Percentiles rank a stretch among this genome's conserved stretches.
Evolutionary conservation across 53 echinoderm and acorn worm species (phyloP).

Genomic region (Echinarachnius parma): DNA sequence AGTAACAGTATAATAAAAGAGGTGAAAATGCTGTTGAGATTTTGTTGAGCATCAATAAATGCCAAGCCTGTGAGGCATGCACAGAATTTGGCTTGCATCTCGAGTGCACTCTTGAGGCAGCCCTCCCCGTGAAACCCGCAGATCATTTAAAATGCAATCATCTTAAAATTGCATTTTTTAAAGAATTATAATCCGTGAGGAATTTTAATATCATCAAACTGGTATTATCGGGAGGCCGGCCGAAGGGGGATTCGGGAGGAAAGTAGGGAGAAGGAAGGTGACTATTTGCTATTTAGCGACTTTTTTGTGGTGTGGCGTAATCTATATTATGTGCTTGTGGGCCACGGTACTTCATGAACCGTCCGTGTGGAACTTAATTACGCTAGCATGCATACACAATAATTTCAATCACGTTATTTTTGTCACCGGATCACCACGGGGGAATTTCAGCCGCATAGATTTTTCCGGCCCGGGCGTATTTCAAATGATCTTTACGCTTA

Average conservation of each 20-base stretch:
- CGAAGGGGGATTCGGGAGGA: slow-evolving; percentile 26
- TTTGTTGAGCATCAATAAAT: slow-evolving; percentile 38
- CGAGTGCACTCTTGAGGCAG: slow-evolving; percentile 33
- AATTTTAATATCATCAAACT: slow-evolving; percentile 54
- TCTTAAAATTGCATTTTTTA: slow-evolving; percentile 54
- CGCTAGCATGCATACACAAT: slow-evolving; percentile 57
- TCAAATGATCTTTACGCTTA: slow-evolving; percentile 49
- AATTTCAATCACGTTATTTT: slow-evolving; percentile 55
- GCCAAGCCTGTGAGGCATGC: slow-evolving; percentile 37
- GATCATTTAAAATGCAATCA: slow-evolving; percentile 56
- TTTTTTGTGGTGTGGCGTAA: slow-evolving; percentile 38
- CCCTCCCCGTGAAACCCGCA: slow-evolving; percentile 44
- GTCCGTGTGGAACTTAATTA: slow-evolving; percentile 50
- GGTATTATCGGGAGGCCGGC: slow-evolving; percentile 45
- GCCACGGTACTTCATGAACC: slow-evolving; percentile 15
- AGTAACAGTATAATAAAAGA: background rate
- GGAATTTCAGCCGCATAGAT: slow-evolving; percentile 41
- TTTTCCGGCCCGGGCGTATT: slow-evolving; percentile 41
- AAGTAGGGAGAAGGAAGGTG: too few relatives aligned
- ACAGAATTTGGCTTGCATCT: slow-evolving; percentile 23
- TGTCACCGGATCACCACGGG: slow-evolving; percentile 49
- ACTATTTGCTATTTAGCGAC: slow-evolving; percentile 50
- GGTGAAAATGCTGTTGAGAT: slow-evolving; percentile 10
- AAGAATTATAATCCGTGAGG: slow-evolving; percentile 53
- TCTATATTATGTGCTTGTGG: slow-evolving; percentile 20